These are phyloP conservation scores for Drosophila watanabei DNA, from an alignment of 1,140 invertebrate genomes.

Conservation along the genomic window DNA sequence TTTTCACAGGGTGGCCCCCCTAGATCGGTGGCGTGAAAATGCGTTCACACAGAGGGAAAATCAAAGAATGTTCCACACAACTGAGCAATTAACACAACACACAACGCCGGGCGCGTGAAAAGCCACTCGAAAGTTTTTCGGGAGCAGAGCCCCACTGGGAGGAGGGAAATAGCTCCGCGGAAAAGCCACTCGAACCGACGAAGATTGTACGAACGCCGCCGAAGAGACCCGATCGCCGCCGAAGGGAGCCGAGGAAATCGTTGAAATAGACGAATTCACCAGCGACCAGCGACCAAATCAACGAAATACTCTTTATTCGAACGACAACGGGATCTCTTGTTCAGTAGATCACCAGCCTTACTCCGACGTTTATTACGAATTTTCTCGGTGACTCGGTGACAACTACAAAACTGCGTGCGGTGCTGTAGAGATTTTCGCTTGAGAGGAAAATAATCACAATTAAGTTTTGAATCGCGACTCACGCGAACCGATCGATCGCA, in stretches of 20 bases:
- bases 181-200: constrained; percentile 47
- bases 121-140: constrained; percentile 45
- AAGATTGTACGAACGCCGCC: constrained; percentile 1
- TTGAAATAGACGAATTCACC: constrained; percentile 76
- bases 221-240: constrained; percentile 38
- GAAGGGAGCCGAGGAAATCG: constrained; percentile 57
- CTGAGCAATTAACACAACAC: constrained; percentile 78
- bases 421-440: constrained; percentile 80
- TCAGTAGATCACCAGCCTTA: constrained; percentile 86
- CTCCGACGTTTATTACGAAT: constrained; percentile 86
- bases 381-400: constrained; percentile 86
- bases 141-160: constrained; percentile 13
- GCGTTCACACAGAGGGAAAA: constrained; percentile 64
- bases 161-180: constrained; percentile 33
- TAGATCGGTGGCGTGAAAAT: constrained; percentile 71
- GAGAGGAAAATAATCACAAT: constrained; percentile 35
- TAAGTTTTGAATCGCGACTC: constrained; percentile 43
- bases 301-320: constrained; percentile 86
- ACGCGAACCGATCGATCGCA: constrained; percentile 58
- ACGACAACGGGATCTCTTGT: constrained; percentile 86
- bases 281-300: constrained; percentile 67
- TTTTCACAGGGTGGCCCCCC: constrained; percentile 53
- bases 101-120: constrained; percentile 33
- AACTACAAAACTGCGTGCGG: constrained; percentile 83
- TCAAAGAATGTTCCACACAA: constrained; percentile 83